Evolutionary conservation across 2,888 invertebrate species (phyloP).

Genomic region (Amaurobius ferox): DNA sequence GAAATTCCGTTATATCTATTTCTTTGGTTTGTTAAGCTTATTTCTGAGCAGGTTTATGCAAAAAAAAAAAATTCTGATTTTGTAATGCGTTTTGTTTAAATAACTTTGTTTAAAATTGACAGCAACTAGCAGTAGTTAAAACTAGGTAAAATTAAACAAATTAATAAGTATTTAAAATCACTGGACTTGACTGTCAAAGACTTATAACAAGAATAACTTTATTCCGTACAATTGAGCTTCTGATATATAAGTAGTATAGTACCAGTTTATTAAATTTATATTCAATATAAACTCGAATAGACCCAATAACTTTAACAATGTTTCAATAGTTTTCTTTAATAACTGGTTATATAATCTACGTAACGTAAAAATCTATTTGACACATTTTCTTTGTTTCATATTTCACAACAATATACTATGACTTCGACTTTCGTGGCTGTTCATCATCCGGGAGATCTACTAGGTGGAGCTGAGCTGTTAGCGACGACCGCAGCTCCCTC

Average conservation of each 20-base stretch:
- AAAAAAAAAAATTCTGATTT: too few relatives aligned
- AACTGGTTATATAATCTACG: conserved; percentile 62
- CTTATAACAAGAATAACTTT: conserved; percentile 19
- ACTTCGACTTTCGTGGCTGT: conserved; percentile 52
- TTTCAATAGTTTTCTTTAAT: conserved; percentile 33
- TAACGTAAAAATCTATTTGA: conserved; percentile 66
- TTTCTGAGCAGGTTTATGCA: too few relatives aligned
- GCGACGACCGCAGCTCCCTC: conserved; percentile 53
- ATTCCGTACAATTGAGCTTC: conserved; percentile 42
- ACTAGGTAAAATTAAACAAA: too few relatives aligned
- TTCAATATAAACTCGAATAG: conserved; percentile 59
- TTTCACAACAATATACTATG: conserved; percentile 53
- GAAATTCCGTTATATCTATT: too few relatives aligned
- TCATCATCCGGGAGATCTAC: conserved; percentile 62
- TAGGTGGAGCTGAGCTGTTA: conserved; percentile 64
- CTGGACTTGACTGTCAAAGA: background rate
- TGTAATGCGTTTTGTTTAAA: too few relatives aligned
- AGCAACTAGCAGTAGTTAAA: too few relatives aligned
- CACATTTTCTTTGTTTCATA: conserved; percentile 46
- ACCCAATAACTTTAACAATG: conserved; percentile 47
- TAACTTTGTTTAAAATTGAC: too few relatives aligned
- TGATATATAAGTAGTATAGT: conserved; percentile 37
- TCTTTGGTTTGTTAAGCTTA: too few relatives aligned
- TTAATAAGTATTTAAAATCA: too few relatives aligned
- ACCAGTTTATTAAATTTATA: conserved; percentile 59